Base-by-base conservation (phyloP, 2,797 vertebrate species). In the Triplophysa yarkandensis region DNA sequence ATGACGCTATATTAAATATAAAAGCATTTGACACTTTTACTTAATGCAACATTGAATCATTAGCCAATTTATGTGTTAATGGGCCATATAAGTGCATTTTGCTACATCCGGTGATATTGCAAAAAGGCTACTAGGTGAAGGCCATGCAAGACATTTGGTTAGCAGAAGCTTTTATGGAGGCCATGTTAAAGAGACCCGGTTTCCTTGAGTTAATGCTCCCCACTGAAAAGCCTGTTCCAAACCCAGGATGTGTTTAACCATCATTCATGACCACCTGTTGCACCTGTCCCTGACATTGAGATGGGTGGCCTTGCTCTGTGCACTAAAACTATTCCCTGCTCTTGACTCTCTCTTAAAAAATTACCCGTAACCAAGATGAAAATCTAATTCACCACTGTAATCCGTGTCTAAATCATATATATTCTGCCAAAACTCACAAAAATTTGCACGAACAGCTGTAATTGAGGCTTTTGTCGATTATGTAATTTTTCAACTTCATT, bases 151-250 rank as follows among this genome's bases (percentile, higher is more conserved):
- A 86, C 84, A 80, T 79, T 39, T 39, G 74, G 83, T 83, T 78
- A 80, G 64, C 71, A 73, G 85, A 80, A 83, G 50, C 69, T 65
- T 69, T 68, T 77, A 62, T 80, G 64, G 72, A 68, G 66, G 28
- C 71, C 52, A 54, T 77, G 66, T 83, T 82, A 78, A 81, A 82
- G 81, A 68, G 77, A 54, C 76, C 44, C 68, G 58, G 71, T 82
- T 83, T 85, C 85, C 80, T 85, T 69, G 64, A 78, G 75, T 84
- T 85, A 85, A 89, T 85, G 83, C 83, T 83, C 80, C 78, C 84
- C 82, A 74, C 77, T 69, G 68, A 65, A 16, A 64, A n/a, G 32
- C 27, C 32, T 43, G 57, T 71, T 65, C 65, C n/a, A 64, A 27
- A 67, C 77, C 63, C 71, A 64, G 80, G 74, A 86, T 79, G 69